These are phyloP conservation scores for Erethizon dorsatum DNA, from an alignment of 2,797 vertebrate genomes.

Conservation along the genomic window DNA sequence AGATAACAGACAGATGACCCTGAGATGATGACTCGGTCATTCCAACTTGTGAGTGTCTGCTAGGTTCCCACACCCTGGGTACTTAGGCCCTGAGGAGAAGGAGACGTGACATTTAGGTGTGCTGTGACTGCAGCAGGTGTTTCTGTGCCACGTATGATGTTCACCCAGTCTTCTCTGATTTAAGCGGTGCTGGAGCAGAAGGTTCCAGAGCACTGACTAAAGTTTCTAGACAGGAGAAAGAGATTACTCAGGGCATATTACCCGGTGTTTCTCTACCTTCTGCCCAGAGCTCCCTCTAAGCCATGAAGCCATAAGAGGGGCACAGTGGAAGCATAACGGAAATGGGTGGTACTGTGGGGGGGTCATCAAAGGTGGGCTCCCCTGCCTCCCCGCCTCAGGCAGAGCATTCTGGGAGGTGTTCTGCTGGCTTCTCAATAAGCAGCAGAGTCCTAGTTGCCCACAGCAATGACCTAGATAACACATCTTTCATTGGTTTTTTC, in stretches of 20 bases:
- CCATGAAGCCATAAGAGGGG: neutral
- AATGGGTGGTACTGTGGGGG: neutral
- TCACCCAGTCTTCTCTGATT: neutral
- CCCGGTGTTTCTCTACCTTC: neutral
- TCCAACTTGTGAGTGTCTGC: neutral
- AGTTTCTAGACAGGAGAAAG: too few relatives aligned
- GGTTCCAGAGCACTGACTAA: neutral
- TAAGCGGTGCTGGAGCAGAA: neutral
- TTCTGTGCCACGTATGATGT: neutral
- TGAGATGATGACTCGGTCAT: neutral
- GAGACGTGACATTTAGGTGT: neutral
- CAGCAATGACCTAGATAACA: neutral
- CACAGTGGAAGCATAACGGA: rapidly evolving
- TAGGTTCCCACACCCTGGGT: too few relatives aligned
- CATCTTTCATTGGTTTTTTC: neutral
- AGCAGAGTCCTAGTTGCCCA: neutral
- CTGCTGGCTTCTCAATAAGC: neutral
- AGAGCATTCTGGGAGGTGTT: neutral
- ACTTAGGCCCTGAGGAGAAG: neutral
- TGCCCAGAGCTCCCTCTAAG: neutral
- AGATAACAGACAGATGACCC: neutral
- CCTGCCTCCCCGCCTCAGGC: rapidly evolving
- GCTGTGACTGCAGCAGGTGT: neutral
- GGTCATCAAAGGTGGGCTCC: rapidly evolving
- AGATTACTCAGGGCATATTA: neutral